Base-by-base conservation (phyloP, 2,888 invertebrate genomes). In the Trichacis sp. region DNA sequence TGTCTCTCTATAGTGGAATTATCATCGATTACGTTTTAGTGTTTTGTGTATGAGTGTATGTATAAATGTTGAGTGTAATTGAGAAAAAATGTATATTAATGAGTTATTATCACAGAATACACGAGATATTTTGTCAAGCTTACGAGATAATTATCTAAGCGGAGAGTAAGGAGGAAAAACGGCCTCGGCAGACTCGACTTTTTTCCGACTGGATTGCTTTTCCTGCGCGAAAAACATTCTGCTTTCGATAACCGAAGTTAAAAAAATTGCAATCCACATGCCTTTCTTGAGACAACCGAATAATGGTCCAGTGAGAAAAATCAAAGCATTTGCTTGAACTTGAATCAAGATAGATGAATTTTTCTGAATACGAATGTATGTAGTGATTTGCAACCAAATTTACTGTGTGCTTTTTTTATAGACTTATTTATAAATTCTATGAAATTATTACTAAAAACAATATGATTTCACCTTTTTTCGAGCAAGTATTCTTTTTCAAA, bases 71-170 rank as follows among this genome's bases (percentile, higher is more conserved):
- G 29, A 51, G 69, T 58, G 67, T 66, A 55, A 6, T 47, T 45
- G 54, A 58, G 67, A 53, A 42, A 62, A 62, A 54, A 58, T 74
- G 70, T 74, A 66, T 70, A 75, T 77, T 73, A 74, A 77, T 73
- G 78, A 75, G 72, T 80, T 78, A 79, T 80, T 82, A 82, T 82
- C 82, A 82, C 82, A 82, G 82, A 82, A 81, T 81, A 81, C 74
- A 80, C 79, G 81, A 82, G 79, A 81, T 80, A 79, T 80, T 77
- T 77, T 79, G 71, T 74, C 73, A 80, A 81, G 80, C 79, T 81
- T 81, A 81, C 75, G 71, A 79, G 75, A 80, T 79, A 80, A 77
- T 76, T 76, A 79, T 80, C 71, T 69, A 81, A 81, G 79, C 78
- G 77, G 74, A 80, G 78, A 78, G 69, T 74, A 77, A 73, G 72